Base-by-base conservation (phyloP, 2,113 vertebrate genomes). In the Phyllopteryx taeniolatus region DNA sequence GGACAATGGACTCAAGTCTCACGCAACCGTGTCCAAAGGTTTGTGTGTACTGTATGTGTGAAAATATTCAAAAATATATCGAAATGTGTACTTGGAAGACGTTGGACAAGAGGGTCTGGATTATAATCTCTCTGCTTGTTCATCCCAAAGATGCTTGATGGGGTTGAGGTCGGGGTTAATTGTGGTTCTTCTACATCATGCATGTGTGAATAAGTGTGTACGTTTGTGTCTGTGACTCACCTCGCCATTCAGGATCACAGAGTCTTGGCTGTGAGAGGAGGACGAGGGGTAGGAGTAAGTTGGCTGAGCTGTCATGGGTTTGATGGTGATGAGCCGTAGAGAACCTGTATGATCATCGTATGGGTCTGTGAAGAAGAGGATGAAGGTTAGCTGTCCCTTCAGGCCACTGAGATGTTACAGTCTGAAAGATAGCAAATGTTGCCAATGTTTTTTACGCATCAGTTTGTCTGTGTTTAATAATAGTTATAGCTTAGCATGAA, bases 271-370 rank as follows among this genome's bases (percentile, higher is more conserved):
- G 89, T 94, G 93, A 6, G 96, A 96, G 0, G 95, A 94, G 0
- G 93, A 88, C 35, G 93, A 85, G 2, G 95, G 94, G 3, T 96
- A 97, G 6, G 92, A 93, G 85, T 89, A 93, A 69, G 90, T 92
- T 56, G 94, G 89, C 1, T 96, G 95, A 0, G 95, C 93, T 0
- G 94, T 89, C 81, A 95, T 91, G 0, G 96, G 95, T 76, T 98
- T 99, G 74, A 99, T 95, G 8, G 96, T 94, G 10, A 99, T 95
- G 75, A 99, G 95, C 73, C 97, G 95, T 70, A 98, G 94, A 0
- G 98, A 99, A 60, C 98, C 94, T 0, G 96, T 96, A 15, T 96
- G 95, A 0, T 96, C 95, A 73, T 98, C 96, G 0, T 96, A 99
- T 11, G 95, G 95, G 71, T 98, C 97, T 19, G 91, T 11, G 5